Evolutionary conservation across 2,797 vertebrate genomes (phyloP).

Genomic region (Ataeniobius toweri): DNA sequence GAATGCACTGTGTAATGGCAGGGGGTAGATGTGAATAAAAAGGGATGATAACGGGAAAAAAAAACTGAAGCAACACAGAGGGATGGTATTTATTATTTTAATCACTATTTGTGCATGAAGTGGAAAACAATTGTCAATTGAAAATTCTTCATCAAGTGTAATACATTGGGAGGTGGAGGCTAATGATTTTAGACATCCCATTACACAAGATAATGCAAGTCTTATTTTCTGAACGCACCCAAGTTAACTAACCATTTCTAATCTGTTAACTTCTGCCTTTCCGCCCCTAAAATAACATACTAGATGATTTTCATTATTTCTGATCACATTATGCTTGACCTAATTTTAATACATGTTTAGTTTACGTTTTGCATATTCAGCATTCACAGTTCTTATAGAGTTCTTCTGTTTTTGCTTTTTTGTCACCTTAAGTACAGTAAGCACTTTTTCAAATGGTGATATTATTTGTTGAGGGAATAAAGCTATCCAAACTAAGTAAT

Average conservation of each 20-base stretch:
- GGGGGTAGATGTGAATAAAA: slow-evolving; percentile 48
- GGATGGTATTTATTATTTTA: slow-evolving; percentile 75
- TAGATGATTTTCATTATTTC: slow-evolving; percentile 39
- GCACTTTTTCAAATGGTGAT: background rate
- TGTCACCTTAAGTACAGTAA: background rate
- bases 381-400: slow-evolving; percentile 8
- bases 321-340: slow-evolving; percentile 50
- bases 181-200: slow-evolving; percentile 73
- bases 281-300: slow-evolving; percentile 23
- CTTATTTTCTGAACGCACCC: slow-evolving; percentile 38
- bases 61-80: slow-evolving; percentile 64
- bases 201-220: slow-evolving; percentile 72
- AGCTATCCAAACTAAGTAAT: background rate
- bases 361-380: slow-evolving; percentile 57
- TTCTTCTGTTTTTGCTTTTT: background rate
- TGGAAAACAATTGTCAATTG: slow-evolving; percentile 73
- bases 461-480: background rate
- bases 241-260: slow-evolving; percentile 35
- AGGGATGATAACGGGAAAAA: slow-evolving; percentile 60
- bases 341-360: slow-evolving; percentile 59
- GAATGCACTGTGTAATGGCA: slow-evolving; percentile 56
- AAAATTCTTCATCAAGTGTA: slow-evolving; percentile 75
- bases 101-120: slow-evolving; percentile 70
- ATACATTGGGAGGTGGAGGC: slow-evolving; percentile 62
- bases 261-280: slow-evolving; percentile 14